Conservation (phyloP, 2,797 vertebrate species). For the Gallirallus australis region DNA sequence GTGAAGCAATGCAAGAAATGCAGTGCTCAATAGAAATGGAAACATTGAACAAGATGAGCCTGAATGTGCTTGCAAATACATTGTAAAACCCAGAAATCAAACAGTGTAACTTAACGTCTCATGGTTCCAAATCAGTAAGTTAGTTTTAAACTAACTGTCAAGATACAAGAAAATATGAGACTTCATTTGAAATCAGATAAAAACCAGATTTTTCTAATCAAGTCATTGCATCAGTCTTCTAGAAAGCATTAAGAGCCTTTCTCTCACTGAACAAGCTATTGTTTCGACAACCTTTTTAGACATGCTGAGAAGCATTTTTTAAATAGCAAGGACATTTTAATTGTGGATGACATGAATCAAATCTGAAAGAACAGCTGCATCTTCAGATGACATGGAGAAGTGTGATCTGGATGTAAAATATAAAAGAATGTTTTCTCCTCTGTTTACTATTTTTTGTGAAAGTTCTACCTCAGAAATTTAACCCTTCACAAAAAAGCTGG, state of each 20-base stretch:
- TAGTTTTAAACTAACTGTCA: conserved; percentile 19
- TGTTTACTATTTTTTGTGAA: conserved; percentile 6
- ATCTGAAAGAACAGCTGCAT: conserved; percentile 78
- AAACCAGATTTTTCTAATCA: background rate
- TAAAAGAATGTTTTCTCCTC: conserved; percentile 12
- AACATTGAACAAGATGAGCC: background rate
- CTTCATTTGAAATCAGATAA: conserved; percentile 5
- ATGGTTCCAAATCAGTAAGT: background rate
- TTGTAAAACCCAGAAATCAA: background rate
- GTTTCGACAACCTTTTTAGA: conserved; percentile 69
- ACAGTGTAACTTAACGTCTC: background rate
- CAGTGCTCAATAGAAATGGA: background rate
- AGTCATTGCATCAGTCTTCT: conserved; percentile 22
- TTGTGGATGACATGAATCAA: conserved; percentile 76
- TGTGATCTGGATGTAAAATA: conserved; percentile 59
- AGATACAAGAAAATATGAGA: background rate
- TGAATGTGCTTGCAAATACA: background rate
- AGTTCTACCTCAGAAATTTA: conserved; percentile 28
- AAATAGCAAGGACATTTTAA: conserved; percentile 79
- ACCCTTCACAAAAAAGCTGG: background rate
- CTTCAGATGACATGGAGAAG: conserved; percentile 70
- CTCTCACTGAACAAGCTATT: conserved; percentile 30
- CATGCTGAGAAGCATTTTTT: conserved; percentile 69
- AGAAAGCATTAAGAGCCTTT: conserved; percentile 37
- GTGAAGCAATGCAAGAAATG: background rate